A percentile compares a stretch with the other conserved stretches of the same genome.
Conservation (phyloP, 2,888 invertebrate genomes). For the Metallyticus violacea region DNA sequence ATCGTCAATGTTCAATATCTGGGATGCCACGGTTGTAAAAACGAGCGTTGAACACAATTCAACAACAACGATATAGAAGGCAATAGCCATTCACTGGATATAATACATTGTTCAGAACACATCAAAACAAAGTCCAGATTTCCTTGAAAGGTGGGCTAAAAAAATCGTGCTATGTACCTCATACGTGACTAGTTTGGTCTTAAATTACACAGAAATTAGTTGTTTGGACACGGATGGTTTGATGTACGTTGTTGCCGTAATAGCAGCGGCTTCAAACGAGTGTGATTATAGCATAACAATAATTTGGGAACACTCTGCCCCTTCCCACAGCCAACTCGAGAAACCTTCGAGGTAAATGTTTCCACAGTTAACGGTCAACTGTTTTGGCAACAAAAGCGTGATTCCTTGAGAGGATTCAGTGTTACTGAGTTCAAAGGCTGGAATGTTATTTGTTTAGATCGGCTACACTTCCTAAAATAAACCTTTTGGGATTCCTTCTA, state of each 20-base stretch:
- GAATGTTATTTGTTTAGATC: too few relatives aligned
- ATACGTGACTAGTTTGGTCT: not conserved
- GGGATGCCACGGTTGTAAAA: too few relatives aligned
- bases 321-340: too few relatives aligned
- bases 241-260: not conserved
- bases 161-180: not conserved
- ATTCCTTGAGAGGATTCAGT: too few relatives aligned
- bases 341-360: not conserved
- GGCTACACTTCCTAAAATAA: too few relatives aligned
- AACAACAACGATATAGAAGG: not conserved
- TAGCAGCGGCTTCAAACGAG: not conserved
- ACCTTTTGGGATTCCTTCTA: too few relatives aligned
- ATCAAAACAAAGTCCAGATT: not conserved
- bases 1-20: too few relatives aligned
- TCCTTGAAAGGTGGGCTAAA: not conserved
- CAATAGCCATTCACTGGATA: not conserved
- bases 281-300: not conserved
- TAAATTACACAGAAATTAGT: not conserved
- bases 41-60: too few relatives aligned
- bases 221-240: not conserved
- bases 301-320: not conserved
- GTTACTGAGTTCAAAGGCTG: too few relatives aligned
- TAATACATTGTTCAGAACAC: not conserved
- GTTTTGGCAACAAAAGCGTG: too few relatives aligned
- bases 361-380: not conserved